These are phyloP conservation scores for Pammene aurita DNA, from an alignment of 2,888 invertebrate species.

Conservation along the genomic window DNA sequence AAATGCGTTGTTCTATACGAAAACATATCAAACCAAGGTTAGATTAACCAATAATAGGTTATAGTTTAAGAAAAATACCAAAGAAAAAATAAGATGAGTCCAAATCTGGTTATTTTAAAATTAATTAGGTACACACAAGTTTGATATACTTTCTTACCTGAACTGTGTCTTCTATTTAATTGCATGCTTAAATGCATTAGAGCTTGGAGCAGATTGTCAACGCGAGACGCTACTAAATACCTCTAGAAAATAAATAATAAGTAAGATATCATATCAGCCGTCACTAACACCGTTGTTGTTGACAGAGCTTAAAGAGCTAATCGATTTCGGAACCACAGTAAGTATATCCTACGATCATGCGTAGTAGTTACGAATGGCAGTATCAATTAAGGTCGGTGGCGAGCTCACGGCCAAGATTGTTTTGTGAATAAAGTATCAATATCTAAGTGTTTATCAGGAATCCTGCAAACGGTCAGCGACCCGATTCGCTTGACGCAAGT, in stretches of 20 bases:
- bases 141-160: no score
- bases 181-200: no score
- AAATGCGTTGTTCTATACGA: no score
- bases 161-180: no score
- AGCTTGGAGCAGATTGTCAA: not conserved
- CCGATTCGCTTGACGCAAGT: slow-evolving; percentile 42
- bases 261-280: slow-evolving; percentile 36
- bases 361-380: not conserved
- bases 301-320: not conserved
- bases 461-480: slow-evolving; percentile 65
- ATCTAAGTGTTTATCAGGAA: slow-evolving; percentile 41
- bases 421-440: not conserved
- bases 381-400: not conserved
- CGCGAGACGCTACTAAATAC: slow-evolving; percentile 20
- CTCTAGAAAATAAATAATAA: slow-evolving; percentile 35
- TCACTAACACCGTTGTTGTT: slow-evolving; percentile 19
- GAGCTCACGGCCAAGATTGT: not conserved
- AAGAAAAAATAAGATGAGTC: no score
- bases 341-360: not conserved
- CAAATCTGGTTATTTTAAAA: no score
- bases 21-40: no score
- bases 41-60: no score
- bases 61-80: no score
- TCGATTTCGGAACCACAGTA: not conserved
- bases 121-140: no score